phyloP scores from a whole-genome alignment of 2,888 invertebrate genomes.

The Parascotia fuliginaria region DNA sequence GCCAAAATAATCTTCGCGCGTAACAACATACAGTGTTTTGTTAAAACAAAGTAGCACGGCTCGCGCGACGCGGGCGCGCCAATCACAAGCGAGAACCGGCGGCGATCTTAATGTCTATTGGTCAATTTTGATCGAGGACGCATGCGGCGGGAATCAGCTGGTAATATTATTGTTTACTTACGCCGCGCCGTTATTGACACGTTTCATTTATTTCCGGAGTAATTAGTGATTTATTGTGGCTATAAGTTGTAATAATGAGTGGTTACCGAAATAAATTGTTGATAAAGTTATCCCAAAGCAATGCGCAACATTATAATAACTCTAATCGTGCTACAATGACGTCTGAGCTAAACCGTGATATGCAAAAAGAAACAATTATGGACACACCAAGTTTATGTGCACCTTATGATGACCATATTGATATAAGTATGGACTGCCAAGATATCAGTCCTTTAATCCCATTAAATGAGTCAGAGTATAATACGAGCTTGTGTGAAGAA shows the following conservation, averaged over 20 bases:
- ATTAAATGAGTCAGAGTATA: background rate
- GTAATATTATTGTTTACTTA: conserved; percentile 1
- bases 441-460: background rate
- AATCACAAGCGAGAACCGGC: conserved; percentile 3
- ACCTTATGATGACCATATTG: background rate
- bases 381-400: background rate
- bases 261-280: background rate
- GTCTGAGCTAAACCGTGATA: background rate
- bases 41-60: conserved; percentile 1
- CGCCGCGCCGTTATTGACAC: conserved; percentile 4
- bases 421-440: background rate
- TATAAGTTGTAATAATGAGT: background rate
- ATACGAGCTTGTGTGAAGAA: background rate
- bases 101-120: conserved; percentile 3
- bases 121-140: conserved; percentile 1
- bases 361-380: background rate
- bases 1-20: conserved; percentile 6
- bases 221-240: conserved; percentile 1
- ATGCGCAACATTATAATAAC: conserved; percentile 4
- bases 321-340: conserved; percentile 2
- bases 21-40: conserved; percentile 4
- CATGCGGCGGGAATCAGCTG: background rate
- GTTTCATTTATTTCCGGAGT: conserved; percentile 2
- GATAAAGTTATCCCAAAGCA: conserved; percentile 3
- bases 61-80: conserved; percentile 1